Evolutionary conservation across 2,888 invertebrate species (phyloP).

Genomic region (Lithophane ornitopus): DNA sequence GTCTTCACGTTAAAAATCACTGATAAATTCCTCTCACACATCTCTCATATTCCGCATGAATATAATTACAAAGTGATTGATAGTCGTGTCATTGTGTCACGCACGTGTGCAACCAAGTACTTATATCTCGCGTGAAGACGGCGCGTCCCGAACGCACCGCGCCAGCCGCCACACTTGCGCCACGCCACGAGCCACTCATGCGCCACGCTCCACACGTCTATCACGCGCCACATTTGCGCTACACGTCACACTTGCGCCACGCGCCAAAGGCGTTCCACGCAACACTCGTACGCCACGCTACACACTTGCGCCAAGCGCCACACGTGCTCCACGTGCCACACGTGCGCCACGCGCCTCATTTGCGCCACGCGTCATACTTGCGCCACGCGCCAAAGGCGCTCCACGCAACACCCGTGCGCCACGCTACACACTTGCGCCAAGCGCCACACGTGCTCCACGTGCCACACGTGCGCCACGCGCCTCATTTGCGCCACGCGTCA

Average conservation of each 20-base stretch:
- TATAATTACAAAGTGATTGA: constrained; percentile 48
- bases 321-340: no score
- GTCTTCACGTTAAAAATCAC: constrained; percentile 79
- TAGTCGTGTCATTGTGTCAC: constrained; percentile 7
- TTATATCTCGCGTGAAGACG: constrained; percentile 13
- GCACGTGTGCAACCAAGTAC: constrained; percentile 28
- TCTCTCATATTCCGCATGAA: constrained; percentile 59
- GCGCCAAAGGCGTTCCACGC: no score
- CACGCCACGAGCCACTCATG: background rate
- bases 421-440: background rate
- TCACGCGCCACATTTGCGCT: background rate
- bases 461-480: no score
- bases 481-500: background rate
- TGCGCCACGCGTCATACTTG: background rate
- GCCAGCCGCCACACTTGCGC: background rate
- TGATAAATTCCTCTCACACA: constrained; percentile 74
- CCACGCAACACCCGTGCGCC: background rate
- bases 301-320: no score
- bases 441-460: no score
- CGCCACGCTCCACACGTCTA: no score
- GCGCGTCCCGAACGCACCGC: constrained; percentile 3
- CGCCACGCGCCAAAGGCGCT: background rate
- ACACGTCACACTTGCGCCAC: no score
- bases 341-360: no score
- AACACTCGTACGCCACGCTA: background rate